Percentiles rank a stretch among this genome's conserved stretches.
Evolutionary conservation across 35 echinoderm and acorn worm genomes (phyloP).

Genomic region (Lytechinus variegatus): DNA sequence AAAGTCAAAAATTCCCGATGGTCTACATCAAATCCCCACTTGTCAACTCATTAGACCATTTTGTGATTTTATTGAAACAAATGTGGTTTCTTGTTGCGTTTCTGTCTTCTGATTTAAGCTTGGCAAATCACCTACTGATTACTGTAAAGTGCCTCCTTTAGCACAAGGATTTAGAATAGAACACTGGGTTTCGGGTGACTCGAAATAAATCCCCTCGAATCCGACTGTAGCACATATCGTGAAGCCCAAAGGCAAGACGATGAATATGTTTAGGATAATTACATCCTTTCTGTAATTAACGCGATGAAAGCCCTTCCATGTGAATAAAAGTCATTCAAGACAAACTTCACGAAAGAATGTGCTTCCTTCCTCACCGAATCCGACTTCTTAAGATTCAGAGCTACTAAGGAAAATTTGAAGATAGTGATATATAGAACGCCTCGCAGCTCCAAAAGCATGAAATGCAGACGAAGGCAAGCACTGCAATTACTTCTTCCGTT

Average conservation of each 20-base stretch:
- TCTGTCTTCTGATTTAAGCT: neutral
- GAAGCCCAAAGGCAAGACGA: neutral
- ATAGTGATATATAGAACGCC: too few relatives aligned
- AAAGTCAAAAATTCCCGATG: too few relatives aligned
- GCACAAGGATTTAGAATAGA: neutral
- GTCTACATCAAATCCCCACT: neutral
- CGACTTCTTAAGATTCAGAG: too few relatives aligned
- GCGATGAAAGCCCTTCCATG: neutral
- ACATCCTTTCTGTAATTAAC: neutral
- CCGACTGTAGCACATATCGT: neutral
- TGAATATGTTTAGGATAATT: neutral
- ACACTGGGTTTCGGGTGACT: neutral
- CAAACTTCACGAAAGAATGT: neutral
- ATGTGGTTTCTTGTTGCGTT: too few relatives aligned
- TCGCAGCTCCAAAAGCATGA: too few relatives aligned
- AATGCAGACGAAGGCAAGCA: too few relatives aligned
- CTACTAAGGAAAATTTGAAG: too few relatives aligned
- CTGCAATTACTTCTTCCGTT: too few relatives aligned
- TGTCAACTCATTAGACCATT: neutral
- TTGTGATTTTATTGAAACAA: neutral
- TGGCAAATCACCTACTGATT: neutral
- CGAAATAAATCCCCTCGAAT: neutral
- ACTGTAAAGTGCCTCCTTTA: neutral
- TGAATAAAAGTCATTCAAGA: neutral
- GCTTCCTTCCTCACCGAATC: too few relatives aligned